Evolutionary conservation across 2,113 vertebrate species (phyloP).

Genomic region (Edolisoma coerulescens): DNA sequence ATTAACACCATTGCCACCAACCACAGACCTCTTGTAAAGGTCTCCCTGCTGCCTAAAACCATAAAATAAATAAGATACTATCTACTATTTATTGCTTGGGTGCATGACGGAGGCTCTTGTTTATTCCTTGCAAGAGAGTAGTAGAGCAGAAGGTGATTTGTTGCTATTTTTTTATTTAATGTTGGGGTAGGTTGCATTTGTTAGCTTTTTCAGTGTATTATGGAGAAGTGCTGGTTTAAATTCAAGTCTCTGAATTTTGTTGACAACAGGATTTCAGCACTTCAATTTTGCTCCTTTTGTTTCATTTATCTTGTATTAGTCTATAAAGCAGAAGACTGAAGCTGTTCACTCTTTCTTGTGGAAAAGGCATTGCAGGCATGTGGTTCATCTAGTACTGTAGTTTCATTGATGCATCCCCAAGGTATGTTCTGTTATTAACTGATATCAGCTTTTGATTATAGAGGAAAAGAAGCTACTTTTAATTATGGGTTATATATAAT

Average conservation of each 20-base stretch:
- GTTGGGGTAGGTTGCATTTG: fast-evolving
- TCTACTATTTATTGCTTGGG: background rate
- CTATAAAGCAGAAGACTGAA: background rate
- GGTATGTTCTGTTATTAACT: background rate
- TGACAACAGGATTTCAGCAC: background rate
- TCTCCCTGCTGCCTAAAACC: background rate
- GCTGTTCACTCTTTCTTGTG: background rate
- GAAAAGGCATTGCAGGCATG: background rate
- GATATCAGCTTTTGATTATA: background rate
- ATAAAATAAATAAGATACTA: background rate
- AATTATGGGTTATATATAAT: background rate
- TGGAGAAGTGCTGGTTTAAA: background rate
- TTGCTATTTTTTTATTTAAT: fast-evolving
- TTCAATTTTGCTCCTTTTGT: background rate
- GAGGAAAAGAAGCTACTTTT: background rate
- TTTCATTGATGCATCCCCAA: background rate
- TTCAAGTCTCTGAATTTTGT: background rate
- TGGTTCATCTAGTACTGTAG: background rate
- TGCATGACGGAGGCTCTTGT: fast-evolving
- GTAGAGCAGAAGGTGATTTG: background rate
- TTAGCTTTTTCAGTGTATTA: background rate
- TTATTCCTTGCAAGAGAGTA: background rate
- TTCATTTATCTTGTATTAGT: background rate
- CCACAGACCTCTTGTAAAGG: background rate
- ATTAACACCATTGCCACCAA: background rate